Evolutionary conservation across 2,113 vertebrate species (phyloP).

Genomic region (Nyctibius bracteatus): DNA sequence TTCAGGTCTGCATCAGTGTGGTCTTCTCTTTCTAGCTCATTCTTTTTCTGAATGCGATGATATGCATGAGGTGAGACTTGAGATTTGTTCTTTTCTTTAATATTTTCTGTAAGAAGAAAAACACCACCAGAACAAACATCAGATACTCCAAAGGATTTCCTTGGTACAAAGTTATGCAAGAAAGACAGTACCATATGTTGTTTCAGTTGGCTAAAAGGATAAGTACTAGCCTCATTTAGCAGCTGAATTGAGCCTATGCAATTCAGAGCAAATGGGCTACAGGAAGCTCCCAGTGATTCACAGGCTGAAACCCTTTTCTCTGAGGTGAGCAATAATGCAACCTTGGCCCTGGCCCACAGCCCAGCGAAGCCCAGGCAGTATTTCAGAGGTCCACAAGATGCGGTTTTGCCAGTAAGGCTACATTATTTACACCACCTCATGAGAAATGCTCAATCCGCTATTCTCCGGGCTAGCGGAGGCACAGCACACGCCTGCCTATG

Average conservation of each 20-base stretch:
- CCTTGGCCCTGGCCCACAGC: background rate
- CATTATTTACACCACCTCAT: background rate
- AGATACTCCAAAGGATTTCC: background rate
- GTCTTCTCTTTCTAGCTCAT: background rate
- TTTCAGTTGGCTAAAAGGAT: background rate
- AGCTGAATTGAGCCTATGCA: background rate
- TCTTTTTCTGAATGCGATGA: conserved; percentile 35
- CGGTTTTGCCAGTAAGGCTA: background rate
- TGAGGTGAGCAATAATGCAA: background rate
- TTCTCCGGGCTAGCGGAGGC: background rate
- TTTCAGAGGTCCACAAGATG: background rate
- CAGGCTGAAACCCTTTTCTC: background rate
- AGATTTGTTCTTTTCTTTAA: conserved; percentile 72
- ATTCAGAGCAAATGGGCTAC: background rate
- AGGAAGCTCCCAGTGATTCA: background rate
- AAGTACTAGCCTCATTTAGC: background rate
- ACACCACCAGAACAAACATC: background rate
- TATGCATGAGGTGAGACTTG: background rate
- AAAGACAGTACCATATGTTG: background rate
- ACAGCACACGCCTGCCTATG: rapidly evolving
- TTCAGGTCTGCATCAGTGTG: background rate
- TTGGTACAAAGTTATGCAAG: background rate
- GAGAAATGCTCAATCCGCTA: background rate
- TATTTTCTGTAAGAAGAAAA: conserved; percentile 66
- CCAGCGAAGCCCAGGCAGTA: background rate